Evolutionary conservation across 2,113 vertebrate species (phyloP).

Genomic region (Malurus melanocephalus): DNA sequence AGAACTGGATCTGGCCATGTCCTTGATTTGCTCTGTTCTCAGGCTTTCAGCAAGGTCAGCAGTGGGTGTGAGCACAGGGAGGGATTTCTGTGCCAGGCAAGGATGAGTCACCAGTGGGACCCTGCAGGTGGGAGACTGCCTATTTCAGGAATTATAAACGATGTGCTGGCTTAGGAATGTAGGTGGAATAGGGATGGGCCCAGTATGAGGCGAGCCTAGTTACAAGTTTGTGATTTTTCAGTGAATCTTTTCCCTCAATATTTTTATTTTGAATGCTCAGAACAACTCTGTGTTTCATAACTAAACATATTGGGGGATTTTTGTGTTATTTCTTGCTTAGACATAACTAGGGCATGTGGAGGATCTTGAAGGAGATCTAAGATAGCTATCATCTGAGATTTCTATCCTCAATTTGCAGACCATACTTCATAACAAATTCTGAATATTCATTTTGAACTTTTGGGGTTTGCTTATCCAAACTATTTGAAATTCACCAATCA

Average conservation of each 20-base stretch:
- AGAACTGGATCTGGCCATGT: fast-evolving
- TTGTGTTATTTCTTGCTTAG: slow-evolving; percentile 24
- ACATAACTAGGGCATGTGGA: slow-evolving; percentile 40
- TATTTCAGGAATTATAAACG: not conserved
- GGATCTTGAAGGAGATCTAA: slow-evolving; percentile 52
- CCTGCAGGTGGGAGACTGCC: not conserved
- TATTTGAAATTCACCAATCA: slow-evolving; percentile 8
- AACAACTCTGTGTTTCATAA: not conserved
- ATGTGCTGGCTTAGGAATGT: not conserved
- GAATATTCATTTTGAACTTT: slow-evolving; percentile 62
- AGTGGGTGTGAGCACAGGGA: not conserved
- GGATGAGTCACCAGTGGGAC: not conserved
- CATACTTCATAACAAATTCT: not conserved
- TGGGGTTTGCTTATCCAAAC: slow-evolving; percentile 44
- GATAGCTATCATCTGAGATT: slow-evolving; percentile 57
- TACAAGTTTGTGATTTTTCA: not conserved
- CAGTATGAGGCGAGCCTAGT: not conserved
- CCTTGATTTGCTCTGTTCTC: not conserved
- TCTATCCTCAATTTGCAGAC: slow-evolving; percentile 55
- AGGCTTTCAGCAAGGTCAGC: not conserved
- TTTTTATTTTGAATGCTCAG: not conserved
- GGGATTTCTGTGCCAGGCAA: not conserved
- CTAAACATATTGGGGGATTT: not conserved
- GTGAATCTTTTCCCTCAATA: not conserved
- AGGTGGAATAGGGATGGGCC: not conserved